Conservation (phyloP, 2,888 invertebrate genomes). For the Ctenicera cuprea region DNA sequence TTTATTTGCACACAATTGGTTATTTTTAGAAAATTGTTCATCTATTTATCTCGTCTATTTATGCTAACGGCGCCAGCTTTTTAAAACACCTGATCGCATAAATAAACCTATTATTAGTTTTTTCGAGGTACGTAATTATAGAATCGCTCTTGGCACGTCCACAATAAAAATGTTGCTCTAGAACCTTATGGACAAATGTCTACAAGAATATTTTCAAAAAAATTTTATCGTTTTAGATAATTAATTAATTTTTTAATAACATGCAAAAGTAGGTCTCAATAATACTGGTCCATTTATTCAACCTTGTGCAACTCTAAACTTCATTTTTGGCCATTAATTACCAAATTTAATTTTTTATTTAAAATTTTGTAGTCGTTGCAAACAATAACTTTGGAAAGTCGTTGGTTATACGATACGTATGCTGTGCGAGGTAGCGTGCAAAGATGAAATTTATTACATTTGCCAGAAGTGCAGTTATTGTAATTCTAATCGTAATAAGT, state of each 20-base stretch:
- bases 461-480: slow-evolving; percentile 20
- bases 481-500: slow-evolving; percentile 19
- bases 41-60: slow-evolving; percentile 34
- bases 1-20: slow-evolving; percentile 30
- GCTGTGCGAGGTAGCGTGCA: slow-evolving; percentile 7
- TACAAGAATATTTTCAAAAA: too few relatives aligned
- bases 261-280: too few relatives aligned
- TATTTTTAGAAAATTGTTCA: slow-evolving; percentile 30
- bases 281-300: too few relatives aligned
- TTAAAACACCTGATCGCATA: slow-evolving; percentile 37
- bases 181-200: neutral
- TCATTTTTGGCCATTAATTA: too few relatives aligned
- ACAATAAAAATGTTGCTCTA: slow-evolving; percentile 4
- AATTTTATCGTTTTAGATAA: too few relatives aligned
- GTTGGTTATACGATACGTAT: neutral
- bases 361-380: neutral
- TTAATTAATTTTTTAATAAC: too few relatives aligned
- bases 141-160: slow-evolving; percentile 7
- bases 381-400: too few relatives aligned
- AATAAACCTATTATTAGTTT: slow-evolving; percentile 30
- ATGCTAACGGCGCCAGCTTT: slow-evolving; percentile 34
- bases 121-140: slow-evolving; percentile 16
- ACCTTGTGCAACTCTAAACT: too few relatives aligned
- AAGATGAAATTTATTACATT: slow-evolving; percentile 16
- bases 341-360: too few relatives aligned